Evolutionary conservation across 2,888 invertebrate genomes (phyloP), one percentile per base, ranked within the genome.

Genomic region (Perizoma flavofasciatum): DNA sequence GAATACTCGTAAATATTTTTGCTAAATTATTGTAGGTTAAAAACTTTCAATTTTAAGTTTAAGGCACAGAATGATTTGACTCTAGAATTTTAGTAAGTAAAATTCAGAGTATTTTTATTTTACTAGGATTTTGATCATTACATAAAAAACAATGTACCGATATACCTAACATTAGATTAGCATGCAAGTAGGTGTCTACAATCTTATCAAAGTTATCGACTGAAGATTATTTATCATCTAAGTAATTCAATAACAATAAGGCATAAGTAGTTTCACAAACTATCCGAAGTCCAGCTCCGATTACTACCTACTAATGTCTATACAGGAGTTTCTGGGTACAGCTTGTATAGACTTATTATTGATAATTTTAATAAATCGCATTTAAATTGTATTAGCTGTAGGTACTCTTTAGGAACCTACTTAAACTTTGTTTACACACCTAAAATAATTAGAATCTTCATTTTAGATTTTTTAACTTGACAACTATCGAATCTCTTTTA

Each of bases 21-120:
- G 37, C 37, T 37, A 6, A 3, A 4, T 6, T 7, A 1, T 37
- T 6, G 5, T 37, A 32, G 7, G 10, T 7, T 6, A 47, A 50
- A 46, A 37, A 49, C 44, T 59, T 70, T 73, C 72, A 56, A 53
- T 67, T 61, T 39, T 49, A 49, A 50, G 46, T 70, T 22, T 82
- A 85, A 85, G 86, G 86, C 85, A 86, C 86, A 71, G 65, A 67
- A 72, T 75, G 22, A 71, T 79, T 82, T 78, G 78, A 82, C 77
- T 80, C 78, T 67, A 55, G 22, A 33, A 44, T 43, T 10, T 10
- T 10, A 10, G 4, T 5, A n/a, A 9, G n/a, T 8, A 40, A 40
- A 3, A 22, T 22, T 22, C 22, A 22, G 22, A 40, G 4, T 9
- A 40, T 8, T 40, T 9, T 9, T 5, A 40, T 41, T 41, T 41